Evolutionary conservation across 2,888 invertebrate genomes (phyloP), one percentile per base, ranked within the genome.

Genomic region (Eueremaeus valkanovi): DNA sequence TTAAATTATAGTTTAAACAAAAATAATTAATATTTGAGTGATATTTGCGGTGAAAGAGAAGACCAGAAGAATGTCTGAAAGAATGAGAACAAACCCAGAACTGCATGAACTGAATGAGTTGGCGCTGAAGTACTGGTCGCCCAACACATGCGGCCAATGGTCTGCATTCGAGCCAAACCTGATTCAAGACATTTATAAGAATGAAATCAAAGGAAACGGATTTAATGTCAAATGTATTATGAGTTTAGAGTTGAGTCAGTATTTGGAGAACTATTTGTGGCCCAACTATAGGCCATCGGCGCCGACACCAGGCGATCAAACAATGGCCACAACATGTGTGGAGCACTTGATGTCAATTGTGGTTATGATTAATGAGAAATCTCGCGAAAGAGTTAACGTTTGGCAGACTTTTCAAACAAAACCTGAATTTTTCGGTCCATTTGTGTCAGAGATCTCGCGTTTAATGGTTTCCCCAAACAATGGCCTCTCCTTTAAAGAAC

Each of bases 281-380:
- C 95, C 96, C 0, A 93, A 97, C 84, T 99, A 93, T 84, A 87
- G 90, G 0, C 88, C 88, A n/a, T 21, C 5, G 21, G 51, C n/a
- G n/a, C n/a, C n/a, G n/a, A n/a, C n/a, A n/a, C n/a, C n/a, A n/a
- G n/a, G n/a, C n/a, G n/a, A n/a, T n/a, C n/a, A 51, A n/a, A n/a
- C 21, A n/a, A 21, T 27, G 58, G 24, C 58, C 84, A 86, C n/a
- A n/a, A n/a, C n/a, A 79, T 89, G 93, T 0, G 27, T 33, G 9
- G 89, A 91, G n/a, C 96, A 97, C 83, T 88, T 96, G 82, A 89
- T 99, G 89, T 96, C 97, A 0, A 94, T 99, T 79, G 92, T 95
- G n/a, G 90, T 93, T 0, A 95, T 99, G 93, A 90, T 98, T 66
- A 99, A 99, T 85, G 98, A 99, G 83, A 99, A 99, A 84, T 95